A percentile compares a stretch with the other conserved stretches of the same genome.
Evolutionary conservation across 2,888 invertebrate species (phyloP).

Genomic region (Laspeyria flexula): DNA sequence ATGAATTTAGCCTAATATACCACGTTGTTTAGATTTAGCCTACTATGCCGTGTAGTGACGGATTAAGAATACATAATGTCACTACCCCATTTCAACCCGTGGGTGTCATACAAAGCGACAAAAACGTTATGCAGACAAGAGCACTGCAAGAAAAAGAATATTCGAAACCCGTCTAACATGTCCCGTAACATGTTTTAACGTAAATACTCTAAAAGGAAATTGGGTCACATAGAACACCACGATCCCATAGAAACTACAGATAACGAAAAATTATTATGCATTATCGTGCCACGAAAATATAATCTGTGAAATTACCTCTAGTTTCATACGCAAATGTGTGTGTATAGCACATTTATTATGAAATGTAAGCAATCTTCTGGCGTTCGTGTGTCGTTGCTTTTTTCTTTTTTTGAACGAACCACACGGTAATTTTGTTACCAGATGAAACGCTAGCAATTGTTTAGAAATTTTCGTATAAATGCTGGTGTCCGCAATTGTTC

Average conservation of each 20-base stretch:
- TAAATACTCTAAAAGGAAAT: no score
- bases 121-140: no score
- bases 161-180: no score
- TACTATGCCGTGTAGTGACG: no score
- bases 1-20: no score
- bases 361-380: constrained; percentile 36
- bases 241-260: constrained; percentile 7
- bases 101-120: no score
- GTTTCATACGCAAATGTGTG: constrained; percentile 14
- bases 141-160: no score
- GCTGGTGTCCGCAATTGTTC: not conserved
- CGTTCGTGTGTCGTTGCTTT: constrained; percentile 14
- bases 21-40: no score
- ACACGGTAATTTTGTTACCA: constrained; percentile 23
- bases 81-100: no score
- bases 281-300: constrained; percentile 17
- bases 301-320: constrained; percentile 28
- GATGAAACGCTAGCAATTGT: constrained; percentile 31
- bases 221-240: not conserved
- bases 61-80: no score
- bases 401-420: constrained; percentile 22
- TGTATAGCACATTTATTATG: constrained; percentile 33
- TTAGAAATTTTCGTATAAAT: constrained; percentile 20
- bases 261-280: constrained; percentile 17
- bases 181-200: no score